Conservation (phyloP, 1,140 invertebrate species). For the Aplysia californica region DNA sequence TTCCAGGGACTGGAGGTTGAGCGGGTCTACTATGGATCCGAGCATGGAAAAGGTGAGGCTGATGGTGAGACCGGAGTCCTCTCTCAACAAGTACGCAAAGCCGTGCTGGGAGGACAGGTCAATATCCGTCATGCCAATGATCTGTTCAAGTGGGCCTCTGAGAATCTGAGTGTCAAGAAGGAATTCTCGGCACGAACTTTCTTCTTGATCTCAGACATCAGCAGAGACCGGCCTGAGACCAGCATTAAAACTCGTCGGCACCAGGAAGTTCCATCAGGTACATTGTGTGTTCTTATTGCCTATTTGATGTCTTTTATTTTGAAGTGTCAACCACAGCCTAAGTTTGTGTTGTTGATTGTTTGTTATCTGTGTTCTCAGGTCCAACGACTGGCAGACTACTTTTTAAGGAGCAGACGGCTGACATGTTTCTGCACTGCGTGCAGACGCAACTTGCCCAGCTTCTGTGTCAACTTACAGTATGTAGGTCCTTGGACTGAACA, state of each 20-base stretch:
- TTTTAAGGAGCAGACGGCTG: too few species aligned
- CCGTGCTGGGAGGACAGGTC: background rate
- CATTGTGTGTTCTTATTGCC: too few species aligned
- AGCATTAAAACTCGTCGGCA: background rate
- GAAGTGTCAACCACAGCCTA: too few species aligned
- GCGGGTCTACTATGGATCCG: constrained; percentile 9
- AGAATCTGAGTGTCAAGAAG: background rate
- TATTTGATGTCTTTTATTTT: too few species aligned
- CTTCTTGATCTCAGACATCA: background rate
- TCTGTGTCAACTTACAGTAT: too few species aligned
- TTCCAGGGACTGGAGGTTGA: background rate
- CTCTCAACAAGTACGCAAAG: background rate
- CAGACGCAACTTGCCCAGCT: too few species aligned
- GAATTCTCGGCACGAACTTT: background rate
- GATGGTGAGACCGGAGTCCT: constrained; percentile 22
- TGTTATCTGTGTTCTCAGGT: too few species aligned
- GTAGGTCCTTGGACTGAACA: too few species aligned
- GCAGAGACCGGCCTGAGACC: background rate
- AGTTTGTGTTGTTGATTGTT: too few species aligned
- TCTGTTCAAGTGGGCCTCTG: background rate
- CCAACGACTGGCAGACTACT: too few species aligned
- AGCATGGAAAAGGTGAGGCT: constrained; percentile 24
- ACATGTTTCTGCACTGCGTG: too few species aligned
- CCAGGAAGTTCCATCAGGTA: too few species aligned
- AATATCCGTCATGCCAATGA: background rate